Base-by-base conservation (phyloP, 2,797 vertebrate species). In the Neosalanx taihuensis region DNA sequence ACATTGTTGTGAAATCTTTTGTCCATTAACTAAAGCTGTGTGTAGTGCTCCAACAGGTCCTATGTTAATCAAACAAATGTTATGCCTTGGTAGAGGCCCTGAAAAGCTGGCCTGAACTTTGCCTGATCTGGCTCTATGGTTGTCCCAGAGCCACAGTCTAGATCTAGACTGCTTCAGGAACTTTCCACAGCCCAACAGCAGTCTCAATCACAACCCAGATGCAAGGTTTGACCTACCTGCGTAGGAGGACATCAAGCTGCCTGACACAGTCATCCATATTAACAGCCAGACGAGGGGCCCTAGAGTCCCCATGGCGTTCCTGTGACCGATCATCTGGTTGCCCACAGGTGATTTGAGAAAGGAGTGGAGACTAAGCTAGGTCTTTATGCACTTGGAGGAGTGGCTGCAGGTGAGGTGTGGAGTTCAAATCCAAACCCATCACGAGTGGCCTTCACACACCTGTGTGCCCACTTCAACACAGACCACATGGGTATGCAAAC, bases 361-460 rank as follows among this genome's bases (percentile, higher is more conserved):
- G 67, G 68, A n/a, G 51, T 72, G 63, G 26, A 70, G 78, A 53
- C 73, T 51, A 64, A 60, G 20, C 33, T 35, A 75, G 72, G 15
- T 71, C 72, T 89, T 90, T 92, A 92, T 92, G 89, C 69, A 83
- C 69, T 67, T 79, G 72, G 75, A 79, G 86, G 84, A 81, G 82
- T 78, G 80, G 75, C 69, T n/a, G 26, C 59, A 26, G 53, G 31
- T 17, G 10, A 76, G 73, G 71, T 70, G 51, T 56, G 51, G 51
- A 71, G 76, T 56, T 59, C 59, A 67, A 29, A 71, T 51, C 67
- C 76, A 76, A 71, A 59, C 9, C 30, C 26, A 17, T 49, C 1
- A 65, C 18, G 18, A 17, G 51, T 56, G 3, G 66, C 63, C 69
- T 53, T 67, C 49, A 23, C 61, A 72, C 37, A 67, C 37, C 49